Base-by-base conservation (phyloP, 2,797 vertebrate species). In the Cyprinodon diabolis region DNA sequence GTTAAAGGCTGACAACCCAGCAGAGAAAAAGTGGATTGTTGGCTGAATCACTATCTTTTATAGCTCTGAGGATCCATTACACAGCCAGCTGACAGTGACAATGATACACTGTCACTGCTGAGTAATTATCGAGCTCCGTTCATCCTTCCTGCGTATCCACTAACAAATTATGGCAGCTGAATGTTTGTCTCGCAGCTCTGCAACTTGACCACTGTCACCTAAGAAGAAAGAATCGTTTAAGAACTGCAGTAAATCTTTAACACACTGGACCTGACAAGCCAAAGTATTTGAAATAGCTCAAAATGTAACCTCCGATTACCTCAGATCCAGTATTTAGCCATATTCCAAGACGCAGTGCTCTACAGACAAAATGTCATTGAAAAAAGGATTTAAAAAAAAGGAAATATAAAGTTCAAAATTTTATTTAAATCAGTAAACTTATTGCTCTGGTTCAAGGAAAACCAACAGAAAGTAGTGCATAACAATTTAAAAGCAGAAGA, bases 21-120 rank as follows among this genome's bases (percentile, higher is more conserved):
- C 66, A 76, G 77, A 74, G 77, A 84, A 82, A 63, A 84, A 86
- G 80, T 75, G 75, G 72, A 89, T 86, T 81, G 89, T 86, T 78
- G 86, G 86, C 78, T 91, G 91, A 91, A 89, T 90, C 86, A 83
- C 68, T 86, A 76, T 91, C 84, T 92, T 90, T 91, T 85, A 80
- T 69, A 79, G 80, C 85, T 83, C 77, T 68, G 80, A 80, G 87
- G 84, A 69, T 87, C 81, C 76, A 83, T 91, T 89, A 87, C 86
- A 88, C 21, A 21, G 52, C 72, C 84, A 87, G 78, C 76, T 90
- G 86, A 92, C 82, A 74, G 56, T 84, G 82, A 79, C 87, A 91
- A 87, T 90, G 85, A 93, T 83, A 85, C 85, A 84, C 71, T 85
- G 82, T 84, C 81, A 73, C 35, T 57, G 63, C 62, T 83, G 87